Percentiles rank a stretch among this genome's conserved stretches.
phyloP scores from a whole-genome alignment of 2,888 invertebrate species.

The Oscheius sp. region DNA sequence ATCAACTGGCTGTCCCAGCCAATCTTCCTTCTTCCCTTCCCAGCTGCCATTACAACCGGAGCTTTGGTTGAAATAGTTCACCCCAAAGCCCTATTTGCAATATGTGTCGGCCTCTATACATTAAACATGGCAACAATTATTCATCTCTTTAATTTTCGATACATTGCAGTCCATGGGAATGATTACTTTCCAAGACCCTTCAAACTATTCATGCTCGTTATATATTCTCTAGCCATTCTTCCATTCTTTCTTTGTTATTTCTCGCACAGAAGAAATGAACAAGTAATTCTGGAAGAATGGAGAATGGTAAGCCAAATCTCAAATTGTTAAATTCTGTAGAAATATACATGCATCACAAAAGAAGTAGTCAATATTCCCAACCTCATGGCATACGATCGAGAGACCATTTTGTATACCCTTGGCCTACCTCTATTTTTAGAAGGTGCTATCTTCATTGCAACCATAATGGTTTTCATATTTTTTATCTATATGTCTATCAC shows the following conservation, averaged over 20 bases:
- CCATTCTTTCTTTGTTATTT: too few species aligned
- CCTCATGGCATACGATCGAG: not conserved
- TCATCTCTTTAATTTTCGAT: not conserved
- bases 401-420: not conserved
- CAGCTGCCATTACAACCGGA: not conserved
- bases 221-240: too few species aligned
- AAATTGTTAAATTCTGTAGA: not conserved
- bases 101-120: not conserved
- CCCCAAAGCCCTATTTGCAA: not conserved
- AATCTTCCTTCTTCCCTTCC: not conserved
- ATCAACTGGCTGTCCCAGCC: not conserved
- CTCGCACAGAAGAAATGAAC: not conserved
- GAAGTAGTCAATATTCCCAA: not conserved
- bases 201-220: too few species aligned
- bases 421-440: not conserved
- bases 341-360: not conserved
- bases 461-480: not conserved
- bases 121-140: not conserved
- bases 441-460: not conserved
- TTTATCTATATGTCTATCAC: not conserved
- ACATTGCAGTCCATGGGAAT: not conserved
- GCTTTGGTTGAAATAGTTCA: not conserved
- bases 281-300: not conserved
- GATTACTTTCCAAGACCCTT: too few species aligned
- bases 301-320: not conserved